Evolutionary conservation across 2,113 vertebrate genomes (phyloP).

Genomic region (Ginglymostoma cirratum): DNA sequence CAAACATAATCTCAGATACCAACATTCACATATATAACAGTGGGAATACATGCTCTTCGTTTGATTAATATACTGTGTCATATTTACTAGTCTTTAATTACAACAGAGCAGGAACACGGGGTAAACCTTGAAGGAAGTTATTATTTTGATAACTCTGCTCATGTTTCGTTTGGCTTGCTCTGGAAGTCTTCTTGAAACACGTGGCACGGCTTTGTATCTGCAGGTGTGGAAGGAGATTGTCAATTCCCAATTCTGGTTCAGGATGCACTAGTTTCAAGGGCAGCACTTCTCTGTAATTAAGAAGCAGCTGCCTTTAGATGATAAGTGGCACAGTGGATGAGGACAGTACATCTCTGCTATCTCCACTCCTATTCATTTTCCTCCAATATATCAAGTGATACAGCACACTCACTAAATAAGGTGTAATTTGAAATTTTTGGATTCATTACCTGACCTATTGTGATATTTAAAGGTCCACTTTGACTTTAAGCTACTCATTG

Average conservation of each 20-base stretch:
- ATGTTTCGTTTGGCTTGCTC: not conserved
- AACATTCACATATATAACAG: not conserved
- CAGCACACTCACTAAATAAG: not conserved
- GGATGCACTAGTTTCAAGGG: not conserved
- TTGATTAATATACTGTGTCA: not conserved
- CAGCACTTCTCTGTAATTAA: not conserved
- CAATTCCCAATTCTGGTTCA: not conserved
- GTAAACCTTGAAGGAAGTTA: not conserved
- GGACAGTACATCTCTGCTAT: not conserved
- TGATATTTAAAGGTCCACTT: slow-evolving; percentile 5
- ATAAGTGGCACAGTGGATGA: not conserved
- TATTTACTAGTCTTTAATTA: not conserved
- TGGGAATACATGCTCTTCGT: not conserved
- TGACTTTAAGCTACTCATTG: no score
- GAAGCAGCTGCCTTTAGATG: not conserved
- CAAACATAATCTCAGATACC: not conserved
- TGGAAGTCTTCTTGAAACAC: not conserved
- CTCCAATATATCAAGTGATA: not conserved
- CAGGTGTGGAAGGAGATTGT: not conserved
- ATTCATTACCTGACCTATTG: not conserved
- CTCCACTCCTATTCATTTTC: not conserved
- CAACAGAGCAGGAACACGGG: not conserved
- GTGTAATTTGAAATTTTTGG: slow-evolving; percentile 34
- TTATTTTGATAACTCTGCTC: not conserved
- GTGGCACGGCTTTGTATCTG: not conserved